Evolutionary conservation across 2,888 invertebrate species (phyloP).

Genomic region (Endotricha flammealis): DNA sequence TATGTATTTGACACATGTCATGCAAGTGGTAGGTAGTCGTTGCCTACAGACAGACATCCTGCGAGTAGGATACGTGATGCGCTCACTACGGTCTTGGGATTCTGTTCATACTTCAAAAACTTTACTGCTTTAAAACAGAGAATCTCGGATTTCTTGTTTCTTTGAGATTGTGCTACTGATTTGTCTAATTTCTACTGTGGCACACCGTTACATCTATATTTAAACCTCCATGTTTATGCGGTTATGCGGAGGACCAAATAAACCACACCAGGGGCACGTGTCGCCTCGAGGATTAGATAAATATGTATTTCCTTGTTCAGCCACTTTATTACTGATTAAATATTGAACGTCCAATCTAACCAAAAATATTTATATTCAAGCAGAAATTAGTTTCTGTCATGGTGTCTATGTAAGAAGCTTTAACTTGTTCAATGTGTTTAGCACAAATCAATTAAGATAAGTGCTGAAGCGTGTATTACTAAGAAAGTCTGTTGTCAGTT

Average conservation of each 20-base stretch:
- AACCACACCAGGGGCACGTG: slow-evolving; percentile 25
- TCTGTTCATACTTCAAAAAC: no score
- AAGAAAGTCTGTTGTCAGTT: slow-evolving; percentile 35
- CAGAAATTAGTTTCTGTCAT: slow-evolving; percentile 2
- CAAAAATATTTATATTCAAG: no score
- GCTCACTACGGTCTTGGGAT: no score
- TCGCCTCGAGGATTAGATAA: slow-evolving; percentile 14
- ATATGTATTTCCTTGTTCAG: slow-evolving; percentile 10
- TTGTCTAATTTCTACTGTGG: no score
- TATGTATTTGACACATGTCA: no score
- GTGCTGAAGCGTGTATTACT: slow-evolving; percentile 56
- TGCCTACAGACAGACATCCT: no score
- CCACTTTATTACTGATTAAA: slow-evolving; percentile 12
- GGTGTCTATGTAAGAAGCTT: slow-evolving; percentile 10
- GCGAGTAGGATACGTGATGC: no score
- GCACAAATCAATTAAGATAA: slow-evolving; percentile 46
- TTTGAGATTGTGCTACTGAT: no score
- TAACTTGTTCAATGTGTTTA: slow-evolving; percentile 16
- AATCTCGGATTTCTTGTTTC: no score
- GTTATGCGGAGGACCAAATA: slow-evolving; percentile 17
- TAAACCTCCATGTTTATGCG: slow-evolving; percentile 14
- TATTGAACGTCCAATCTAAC: slow-evolving; percentile 10
- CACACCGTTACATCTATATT: slow-evolving; percentile 28
- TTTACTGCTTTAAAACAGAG: no score
- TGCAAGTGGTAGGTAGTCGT: no score